Percentiles rank a stretch among this genome's conserved stretches.
Conservation (phyloP, 2,888 invertebrate species). For the Acholoe squamosa region DNA sequence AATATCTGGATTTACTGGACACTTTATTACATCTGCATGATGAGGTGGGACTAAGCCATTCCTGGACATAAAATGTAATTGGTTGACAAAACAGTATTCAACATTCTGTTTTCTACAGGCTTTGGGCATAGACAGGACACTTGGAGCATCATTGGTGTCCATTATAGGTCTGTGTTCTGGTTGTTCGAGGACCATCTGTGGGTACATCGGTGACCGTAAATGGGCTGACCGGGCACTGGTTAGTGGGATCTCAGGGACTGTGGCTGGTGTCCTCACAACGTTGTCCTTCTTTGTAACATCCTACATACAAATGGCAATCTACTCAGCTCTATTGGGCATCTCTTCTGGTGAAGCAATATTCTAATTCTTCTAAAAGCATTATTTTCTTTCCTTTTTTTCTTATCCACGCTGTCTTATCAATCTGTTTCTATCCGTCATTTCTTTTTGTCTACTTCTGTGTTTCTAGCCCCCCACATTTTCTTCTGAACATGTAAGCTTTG, state of each 20-base stretch:
- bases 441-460: no score
- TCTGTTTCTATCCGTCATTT: background rate
- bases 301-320: slow-evolving; percentile 39
- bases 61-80: no score
- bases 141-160: slow-evolving; percentile 34
- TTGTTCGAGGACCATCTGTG: background rate
- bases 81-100: background rate
- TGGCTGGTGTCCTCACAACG: background rate
- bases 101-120: background rate
- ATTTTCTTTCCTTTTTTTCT: no score
- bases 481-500: no score
- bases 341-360: background rate
- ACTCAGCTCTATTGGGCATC: background rate
- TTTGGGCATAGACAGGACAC: slow-evolving; percentile 12
- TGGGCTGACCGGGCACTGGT: slow-evolving; percentile 30
- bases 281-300: background rate
- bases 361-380: no score
- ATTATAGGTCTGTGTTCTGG: background rate
- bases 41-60: no score
- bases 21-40: no score
- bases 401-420: no score
- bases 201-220: slow-evolving; percentile 23
- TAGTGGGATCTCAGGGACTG: slow-evolving; percentile 21
- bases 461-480: no score
- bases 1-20: no score